Base-by-base conservation (phyloP, 2,113 vertebrate species). In the Prionailurus viverrinus region DNA sequence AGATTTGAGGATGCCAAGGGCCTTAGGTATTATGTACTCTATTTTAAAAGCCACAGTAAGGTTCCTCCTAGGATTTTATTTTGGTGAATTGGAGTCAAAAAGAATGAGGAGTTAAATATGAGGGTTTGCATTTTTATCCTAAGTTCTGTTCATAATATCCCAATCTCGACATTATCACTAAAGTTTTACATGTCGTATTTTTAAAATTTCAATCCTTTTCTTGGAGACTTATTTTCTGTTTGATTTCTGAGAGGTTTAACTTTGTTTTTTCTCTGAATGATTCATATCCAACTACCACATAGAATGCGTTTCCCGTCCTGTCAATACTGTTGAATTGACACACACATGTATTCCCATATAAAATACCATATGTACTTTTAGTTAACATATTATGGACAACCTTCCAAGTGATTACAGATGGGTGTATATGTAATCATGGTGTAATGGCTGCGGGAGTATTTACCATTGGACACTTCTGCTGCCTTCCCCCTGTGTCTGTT, bases 21-120 rank as follows among this genome's bases (percentile, higher is more conserved):
- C 36, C 12, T 73, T 4, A 2, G 2, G 3, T 0, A 1, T 2
- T 10, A 3, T 27, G 1, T 53, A 4, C 13, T 71, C n/a, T 63
- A 11, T 58, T 63, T 68, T 36, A 69, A 83, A 92, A 94, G 23
- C 9, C 74, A 14, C 13, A 25, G 0, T 86, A 27, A 21, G 4
- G 3, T 63, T 84, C 39, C 14, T 39, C n/a, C 11, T 18, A 23
- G 33, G 7, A 45, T 83, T 78, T 88, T 63, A 29, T 41, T 71
- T 55, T 41, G 61, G 19, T 88, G 61, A 61, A 13, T 48, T 53
- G 0, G 29, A 81, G n/a, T 58, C 15, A 39, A n/a, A 91, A 87
- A 68, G 39, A 91, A 69, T 31, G 33, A 31, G 45, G 39, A 91
- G 61, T 63, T 92, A 23, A 88, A 79, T 33, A 73, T 27, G 48